Conservation (phyloP, 2,113 vertebrate genomes). For the Microtus oregoni region DNA sequence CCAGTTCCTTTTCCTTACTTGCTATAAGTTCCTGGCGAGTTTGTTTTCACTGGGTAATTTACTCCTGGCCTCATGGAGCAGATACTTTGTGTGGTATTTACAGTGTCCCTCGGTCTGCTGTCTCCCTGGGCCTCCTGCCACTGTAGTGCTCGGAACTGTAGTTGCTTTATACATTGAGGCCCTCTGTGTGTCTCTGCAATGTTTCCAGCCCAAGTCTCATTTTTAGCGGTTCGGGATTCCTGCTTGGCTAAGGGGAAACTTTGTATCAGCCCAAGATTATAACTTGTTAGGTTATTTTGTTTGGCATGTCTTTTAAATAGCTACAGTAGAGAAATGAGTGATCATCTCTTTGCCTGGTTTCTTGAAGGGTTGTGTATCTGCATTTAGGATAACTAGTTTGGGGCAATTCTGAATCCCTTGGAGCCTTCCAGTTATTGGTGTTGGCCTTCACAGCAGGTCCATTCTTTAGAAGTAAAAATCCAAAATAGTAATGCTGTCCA, state of each 20-base stretch:
- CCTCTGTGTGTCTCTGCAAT: background rate
- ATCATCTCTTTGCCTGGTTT: background rate
- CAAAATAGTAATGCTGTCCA: background rate
- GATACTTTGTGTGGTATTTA: background rate
- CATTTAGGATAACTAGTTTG: constrained; percentile 10
- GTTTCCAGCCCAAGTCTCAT: background rate
- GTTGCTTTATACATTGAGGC: background rate
- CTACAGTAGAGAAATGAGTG: background rate
- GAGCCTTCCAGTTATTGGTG: constrained; percentile 4
- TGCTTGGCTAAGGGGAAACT: constrained; percentile 27
- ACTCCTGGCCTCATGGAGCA: background rate
- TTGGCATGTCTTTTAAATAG: constrained; percentile 29
- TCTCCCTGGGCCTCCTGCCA: background rate
- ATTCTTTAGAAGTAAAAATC: constrained; percentile 57
- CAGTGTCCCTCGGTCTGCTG: background rate
- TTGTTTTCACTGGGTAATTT: background rate
- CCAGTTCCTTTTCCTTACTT: background rate
- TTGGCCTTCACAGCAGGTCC: constrained; percentile 42
- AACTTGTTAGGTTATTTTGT: constrained; percentile 41
- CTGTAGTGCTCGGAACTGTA: background rate
- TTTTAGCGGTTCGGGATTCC: background rate
- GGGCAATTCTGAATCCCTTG: constrained; percentile 12
- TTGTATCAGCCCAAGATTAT: background rate
- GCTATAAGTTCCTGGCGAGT: background rate
- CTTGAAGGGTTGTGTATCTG: background rate